Evolutionary conservation across 2,797 vertebrate species (phyloP).

Genomic region (Morus bassanus): DNA sequence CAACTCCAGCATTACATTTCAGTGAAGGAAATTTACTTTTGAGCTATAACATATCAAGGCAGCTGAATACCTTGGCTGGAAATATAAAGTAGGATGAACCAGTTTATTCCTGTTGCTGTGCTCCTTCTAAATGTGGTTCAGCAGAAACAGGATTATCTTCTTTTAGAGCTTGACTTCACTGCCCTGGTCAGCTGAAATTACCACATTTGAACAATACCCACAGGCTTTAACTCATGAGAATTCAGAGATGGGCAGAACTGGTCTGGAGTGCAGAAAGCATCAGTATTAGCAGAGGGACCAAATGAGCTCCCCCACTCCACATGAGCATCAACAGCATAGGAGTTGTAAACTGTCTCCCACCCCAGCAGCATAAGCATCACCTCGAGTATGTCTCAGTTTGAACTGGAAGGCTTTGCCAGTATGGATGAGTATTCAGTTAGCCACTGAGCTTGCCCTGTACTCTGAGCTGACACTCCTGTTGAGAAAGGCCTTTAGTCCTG

Average conservation of each 20-base stretch:
- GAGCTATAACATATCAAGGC: not conserved
- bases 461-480: not conserved
- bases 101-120: not conserved
- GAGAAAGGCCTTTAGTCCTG: not conserved
- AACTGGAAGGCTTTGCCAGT: not conserved
- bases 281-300: not conserved
- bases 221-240: not conserved
- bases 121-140: not conserved
- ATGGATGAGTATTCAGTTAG: not conserved
- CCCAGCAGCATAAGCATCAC: rapidly evolving
- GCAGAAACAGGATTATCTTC: not conserved
- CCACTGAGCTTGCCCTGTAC: not conserved
- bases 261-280: not conserved
- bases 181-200: not conserved
- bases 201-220: not conserved
- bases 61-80: not conserved
- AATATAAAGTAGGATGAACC: not conserved
- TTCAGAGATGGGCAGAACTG: not conserved
- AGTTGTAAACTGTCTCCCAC: not conserved
- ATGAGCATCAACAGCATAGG: not conserved
- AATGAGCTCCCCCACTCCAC: not conserved
- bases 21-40: not conserved
- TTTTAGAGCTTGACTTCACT: not conserved
- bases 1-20: not conserved
- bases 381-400: rapidly evolving